phyloP scores from a whole-genome alignment of 2,113 vertebrate species.

The Felis chaus region DNA sequence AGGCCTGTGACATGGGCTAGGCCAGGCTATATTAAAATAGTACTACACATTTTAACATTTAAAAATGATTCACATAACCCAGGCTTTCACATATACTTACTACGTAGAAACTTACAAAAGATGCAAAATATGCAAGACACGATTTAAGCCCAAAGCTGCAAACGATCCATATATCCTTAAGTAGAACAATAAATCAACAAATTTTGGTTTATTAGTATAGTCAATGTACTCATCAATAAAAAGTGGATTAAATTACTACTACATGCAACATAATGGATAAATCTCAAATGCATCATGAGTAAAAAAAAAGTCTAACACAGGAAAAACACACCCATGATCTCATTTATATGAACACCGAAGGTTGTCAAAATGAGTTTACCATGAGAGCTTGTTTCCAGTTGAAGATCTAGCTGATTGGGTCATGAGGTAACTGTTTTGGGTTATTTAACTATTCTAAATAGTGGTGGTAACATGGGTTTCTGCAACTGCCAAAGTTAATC shows the following conservation, averaged over 20 bases:
- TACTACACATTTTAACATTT: background rate
- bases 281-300: background rate
- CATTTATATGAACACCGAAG: background rate
- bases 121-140: background rate
- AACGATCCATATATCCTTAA: background rate
- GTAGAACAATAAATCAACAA: background rate
- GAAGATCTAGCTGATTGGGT: background rate
- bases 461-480: background rate
- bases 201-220: background rate
- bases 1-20: background rate
- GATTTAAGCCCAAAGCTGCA: background rate
- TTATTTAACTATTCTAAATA: background rate
- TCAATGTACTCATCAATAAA: background rate
- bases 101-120: background rate
- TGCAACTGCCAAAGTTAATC: background rate
- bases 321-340: background rate
- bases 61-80: background rate
- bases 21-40: background rate
- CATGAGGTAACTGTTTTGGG: background rate
- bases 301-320: background rate
- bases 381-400: background rate
- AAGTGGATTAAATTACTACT: background rate
- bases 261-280: background rate
- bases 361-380: background rate
- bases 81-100: background rate